phyloP scores from a whole-genome alignment of 2,113 vertebrate species.

The Sclerurus mexicanus region DNA sequence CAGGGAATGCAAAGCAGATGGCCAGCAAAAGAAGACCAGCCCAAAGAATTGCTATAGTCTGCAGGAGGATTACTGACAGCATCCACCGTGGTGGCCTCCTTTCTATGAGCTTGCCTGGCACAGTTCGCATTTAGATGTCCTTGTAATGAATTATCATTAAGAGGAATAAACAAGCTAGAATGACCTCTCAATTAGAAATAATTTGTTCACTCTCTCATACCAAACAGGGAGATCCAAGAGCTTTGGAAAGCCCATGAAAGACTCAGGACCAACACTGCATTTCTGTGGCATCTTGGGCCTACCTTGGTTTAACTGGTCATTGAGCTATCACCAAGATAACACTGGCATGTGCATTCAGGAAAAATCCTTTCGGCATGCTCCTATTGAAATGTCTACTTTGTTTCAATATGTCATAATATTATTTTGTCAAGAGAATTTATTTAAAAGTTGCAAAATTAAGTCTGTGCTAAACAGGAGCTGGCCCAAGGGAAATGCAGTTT shows the following conservation, averaged over 20 bases:
- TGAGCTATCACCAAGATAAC: slow-evolving; percentile 17
- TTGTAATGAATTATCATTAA: neutral
- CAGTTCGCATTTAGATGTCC: neutral
- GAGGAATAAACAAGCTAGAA: neutral
- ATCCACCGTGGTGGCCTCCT: neutral
- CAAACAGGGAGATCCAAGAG: neutral
- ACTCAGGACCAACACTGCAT: neutral
- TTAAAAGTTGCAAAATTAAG: slow-evolving; percentile 29
- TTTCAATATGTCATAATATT: slow-evolving; percentile 32
- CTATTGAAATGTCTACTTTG: slow-evolving; percentile 57
- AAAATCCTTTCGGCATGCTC: slow-evolving; percentile 1
- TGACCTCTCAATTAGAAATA: neutral
- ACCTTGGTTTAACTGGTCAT: slow-evolving; percentile 10
- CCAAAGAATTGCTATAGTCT: slow-evolving; percentile 3
- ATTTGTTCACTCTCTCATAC: neutral
- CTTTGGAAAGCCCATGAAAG: neutral
- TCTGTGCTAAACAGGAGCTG: slow-evolving; percentile 15
- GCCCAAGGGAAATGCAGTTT: slow-evolving; percentile 31
- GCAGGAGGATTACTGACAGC: neutral
- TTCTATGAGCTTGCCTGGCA: neutral
- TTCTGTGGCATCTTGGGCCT: neutral
- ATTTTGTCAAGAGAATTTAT: slow-evolving; percentile 42
- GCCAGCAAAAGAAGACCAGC: slow-evolving; percentile 3
- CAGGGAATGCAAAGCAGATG: slow-evolving; percentile 63
- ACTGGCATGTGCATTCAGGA: slow-evolving; percentile 29